Conservation (phyloP, 2,113 vertebrate species). For the Spermophilus dauricus region DNA sequence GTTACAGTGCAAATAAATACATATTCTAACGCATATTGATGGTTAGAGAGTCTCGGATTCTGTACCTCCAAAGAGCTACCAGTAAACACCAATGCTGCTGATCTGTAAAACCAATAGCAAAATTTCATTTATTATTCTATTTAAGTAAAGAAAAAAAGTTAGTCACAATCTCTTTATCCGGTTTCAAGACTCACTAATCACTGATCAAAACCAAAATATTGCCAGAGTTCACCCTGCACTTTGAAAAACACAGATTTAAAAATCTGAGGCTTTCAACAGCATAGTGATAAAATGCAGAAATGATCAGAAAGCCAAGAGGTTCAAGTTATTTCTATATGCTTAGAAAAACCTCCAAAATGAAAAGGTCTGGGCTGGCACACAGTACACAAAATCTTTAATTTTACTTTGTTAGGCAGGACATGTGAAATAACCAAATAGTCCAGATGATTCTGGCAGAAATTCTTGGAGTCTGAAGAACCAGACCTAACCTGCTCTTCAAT, state of each 20-base stretch:
- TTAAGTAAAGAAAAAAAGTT: constrained; percentile 3
- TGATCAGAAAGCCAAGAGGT: neutral
- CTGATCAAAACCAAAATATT: neutral
- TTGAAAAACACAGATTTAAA: constrained; percentile 35
- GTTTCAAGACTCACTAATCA: constrained; percentile 54
- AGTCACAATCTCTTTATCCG: neutral
- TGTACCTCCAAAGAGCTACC: neutral
- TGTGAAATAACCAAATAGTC: neutral
- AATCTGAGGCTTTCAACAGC: neutral
- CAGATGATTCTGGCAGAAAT: neutral
- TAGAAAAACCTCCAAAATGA: constrained; percentile 1
- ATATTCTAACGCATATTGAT: neutral
- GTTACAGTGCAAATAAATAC: neutral
- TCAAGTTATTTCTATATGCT: neutral
- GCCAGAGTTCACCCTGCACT: neutral
- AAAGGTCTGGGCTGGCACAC: neutral
- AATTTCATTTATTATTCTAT: neutral
- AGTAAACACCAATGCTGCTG: neutral
- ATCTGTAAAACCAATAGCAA: neutral
- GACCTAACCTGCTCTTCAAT: neutral
- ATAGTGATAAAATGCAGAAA: neutral
- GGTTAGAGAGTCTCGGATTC: neutral
- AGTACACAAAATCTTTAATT: neutral
- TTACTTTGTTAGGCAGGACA: constrained; percentile 6
- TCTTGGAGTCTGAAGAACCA: neutral